phyloP scores from a whole-genome alignment of 2,113 vertebrate species.

The Apteryx owenii region DNA sequence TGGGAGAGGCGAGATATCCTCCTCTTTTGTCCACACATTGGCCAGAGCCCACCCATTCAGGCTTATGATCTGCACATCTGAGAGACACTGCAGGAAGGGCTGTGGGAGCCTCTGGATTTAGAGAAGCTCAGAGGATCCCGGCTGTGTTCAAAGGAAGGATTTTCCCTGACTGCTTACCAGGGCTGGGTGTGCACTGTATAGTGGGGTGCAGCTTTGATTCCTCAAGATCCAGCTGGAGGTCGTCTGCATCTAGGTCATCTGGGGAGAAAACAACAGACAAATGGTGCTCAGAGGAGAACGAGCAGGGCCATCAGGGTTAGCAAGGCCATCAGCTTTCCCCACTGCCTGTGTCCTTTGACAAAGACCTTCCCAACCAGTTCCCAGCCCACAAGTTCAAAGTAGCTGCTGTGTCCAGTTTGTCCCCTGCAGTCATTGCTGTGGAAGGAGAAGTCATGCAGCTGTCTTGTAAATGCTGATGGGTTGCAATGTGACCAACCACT shows the following conservation, averaged over 20 bases:
- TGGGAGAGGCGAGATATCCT: background rate
- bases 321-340: background rate
- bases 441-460: background rate
- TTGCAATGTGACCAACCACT: background rate
- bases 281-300: background rate
- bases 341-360: background rate
- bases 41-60: background rate
- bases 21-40: background rate
- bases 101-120: background rate
- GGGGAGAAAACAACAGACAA: constrained; percentile 13
- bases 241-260: constrained; percentile 92
- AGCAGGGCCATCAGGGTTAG: background rate
- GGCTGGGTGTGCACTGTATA: constrained; percentile 90
- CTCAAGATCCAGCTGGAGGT: constrained; percentile 88
- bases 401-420: background rate
- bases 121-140: background rate
- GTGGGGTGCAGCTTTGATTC: constrained; percentile 87
- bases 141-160: background rate
- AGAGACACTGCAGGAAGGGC: background rate
- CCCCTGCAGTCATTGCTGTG: background rate
- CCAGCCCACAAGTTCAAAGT: background rate
- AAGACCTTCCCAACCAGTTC: background rate
- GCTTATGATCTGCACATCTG: background rate
- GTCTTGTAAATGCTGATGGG: background rate
- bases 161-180: constrained; percentile 80